Evolutionary conservation across 2,888 invertebrate species (phyloP), one percentile per base, ranked within the genome.

Genomic region (Scrobipalpa costella): DNA sequence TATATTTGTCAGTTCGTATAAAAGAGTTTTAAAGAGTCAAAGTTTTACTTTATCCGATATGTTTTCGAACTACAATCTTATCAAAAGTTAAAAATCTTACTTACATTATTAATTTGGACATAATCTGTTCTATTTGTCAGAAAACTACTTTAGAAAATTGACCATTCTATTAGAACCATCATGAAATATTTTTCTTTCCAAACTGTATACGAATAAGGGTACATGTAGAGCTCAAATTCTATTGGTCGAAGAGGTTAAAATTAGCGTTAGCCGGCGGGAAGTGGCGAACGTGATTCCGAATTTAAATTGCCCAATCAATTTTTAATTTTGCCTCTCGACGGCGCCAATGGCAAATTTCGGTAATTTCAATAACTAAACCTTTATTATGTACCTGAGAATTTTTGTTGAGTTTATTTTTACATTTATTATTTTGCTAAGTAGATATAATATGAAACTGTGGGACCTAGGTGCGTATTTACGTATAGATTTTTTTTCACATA

Each of bases 251-350:
- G 66, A 62, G 67, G 64, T 66, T 68, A 75, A 81, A 80, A 78
- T 81, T 79, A 77, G 74, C 75, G 71, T 74, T 71, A 76, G 71
- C 75, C 72, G 75, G 63, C 76, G 78, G 79, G 74, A 80, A 80
- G 70, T 77, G 74, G 69, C 73, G 76, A 74, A 76, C 87, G 86
- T 88, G 87, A 82, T 85, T 77, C 76, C 76, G 86, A 86, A 88
- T 88, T 86, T 85, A 87, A 88, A 87, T 84, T 82, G 77, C 73
- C 85, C 78, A 79, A 87, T 88, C 85, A 86, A 83, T 84, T 87
- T 87, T 86, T 86, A 84, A 87, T 86, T 85, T 85, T 71, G 78
- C 75, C 77, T 79, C 79, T 77, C 75, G 74, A 73, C 73, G 63
- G 66, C 63, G 52, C 55, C 40, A 58, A 58, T 50, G 58, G 61